A percentile compares a stretch with the other conserved stretches of the same genome.
These are phyloP conservation scores for Zeuzera pyrina DNA, from an alignment of 2,888 invertebrate genomes.

Conservation along the genomic window DNA sequence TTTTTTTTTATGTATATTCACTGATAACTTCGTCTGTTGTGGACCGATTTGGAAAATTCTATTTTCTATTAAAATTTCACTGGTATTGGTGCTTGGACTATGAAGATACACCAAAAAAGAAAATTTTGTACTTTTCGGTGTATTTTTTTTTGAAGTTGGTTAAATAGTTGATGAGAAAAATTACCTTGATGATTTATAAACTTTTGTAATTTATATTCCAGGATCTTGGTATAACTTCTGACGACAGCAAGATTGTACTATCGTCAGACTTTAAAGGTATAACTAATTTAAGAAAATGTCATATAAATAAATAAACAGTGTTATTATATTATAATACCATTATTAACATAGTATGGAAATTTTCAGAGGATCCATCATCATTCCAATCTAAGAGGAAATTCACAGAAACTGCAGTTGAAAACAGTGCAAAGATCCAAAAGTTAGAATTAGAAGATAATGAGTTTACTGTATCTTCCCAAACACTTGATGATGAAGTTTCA, in stretches of 20 bases:
- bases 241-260: not conserved
- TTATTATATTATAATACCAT: not conserved
- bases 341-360: not conserved
- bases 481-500: slow-evolving; percentile 52
- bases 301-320: not conserved
- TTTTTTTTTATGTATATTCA: no score
- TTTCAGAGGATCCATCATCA: slow-evolving; percentile 27
- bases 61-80: no score
- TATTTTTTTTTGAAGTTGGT: no score
- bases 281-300: not conserved
- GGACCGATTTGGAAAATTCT: no score
- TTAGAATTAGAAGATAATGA: slow-evolving; percentile 35
- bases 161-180: no score
- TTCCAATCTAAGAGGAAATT: slow-evolving; percentile 45
- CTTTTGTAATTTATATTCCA: not conserved
- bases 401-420: slow-evolving; percentile 33
- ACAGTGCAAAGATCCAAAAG: slow-evolving; percentile 47
- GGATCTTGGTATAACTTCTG: not conserved
- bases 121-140: no score
- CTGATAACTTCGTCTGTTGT: no score
- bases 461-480: slow-evolving; percentile 37
- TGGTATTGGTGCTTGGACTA: no score
- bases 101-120: no score
- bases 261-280: not conserved
- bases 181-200: no score